phyloP scores from a whole-genome alignment of 2,888 invertebrate species.

The Griposia aprilina region DNA sequence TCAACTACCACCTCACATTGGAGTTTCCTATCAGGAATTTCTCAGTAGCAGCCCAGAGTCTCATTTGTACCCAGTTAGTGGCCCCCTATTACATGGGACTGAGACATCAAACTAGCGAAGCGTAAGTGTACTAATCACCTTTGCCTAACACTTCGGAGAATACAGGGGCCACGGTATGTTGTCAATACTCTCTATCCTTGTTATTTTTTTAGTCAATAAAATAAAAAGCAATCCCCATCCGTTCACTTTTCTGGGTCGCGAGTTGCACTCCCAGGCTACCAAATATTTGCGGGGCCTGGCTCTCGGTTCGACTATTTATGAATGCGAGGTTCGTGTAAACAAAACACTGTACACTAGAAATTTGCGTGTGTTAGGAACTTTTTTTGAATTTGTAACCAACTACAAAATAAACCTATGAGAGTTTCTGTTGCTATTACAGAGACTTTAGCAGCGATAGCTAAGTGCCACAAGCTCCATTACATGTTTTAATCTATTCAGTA shows the following conservation, averaged over 20 bases:
- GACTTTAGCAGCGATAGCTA: not conserved
- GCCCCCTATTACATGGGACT: too few species aligned
- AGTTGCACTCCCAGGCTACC: not conserved
- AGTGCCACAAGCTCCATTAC: constrained; percentile 12
- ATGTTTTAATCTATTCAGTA: constrained; percentile 32
- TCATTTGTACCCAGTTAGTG: too few species aligned
- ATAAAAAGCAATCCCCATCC: not conserved
- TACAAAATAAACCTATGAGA: constrained; percentile 1
- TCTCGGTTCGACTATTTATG: not conserved
- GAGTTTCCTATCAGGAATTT: not conserved
- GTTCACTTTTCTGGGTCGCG: not conserved
- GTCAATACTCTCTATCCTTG: not conserved
- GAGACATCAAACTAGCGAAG: not conserved
- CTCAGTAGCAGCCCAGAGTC: too few species aligned
- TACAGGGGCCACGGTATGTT: not conserved
- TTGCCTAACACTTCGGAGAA: not conserved
- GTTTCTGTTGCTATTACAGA: constrained; percentile 1
- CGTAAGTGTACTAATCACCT: not conserved
- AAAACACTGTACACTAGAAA: not conserved
- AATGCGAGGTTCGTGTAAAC: constrained; percentile 18
- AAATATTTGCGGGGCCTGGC: constrained; percentile 21
- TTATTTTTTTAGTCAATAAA: constrained; percentile 11
- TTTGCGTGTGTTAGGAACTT: not conserved
- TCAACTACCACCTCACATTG: not conserved
- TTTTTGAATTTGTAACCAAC: not conserved